phyloP scores from a whole-genome alignment of 1,140 invertebrate species.

The Bombus impatiens region DNA sequence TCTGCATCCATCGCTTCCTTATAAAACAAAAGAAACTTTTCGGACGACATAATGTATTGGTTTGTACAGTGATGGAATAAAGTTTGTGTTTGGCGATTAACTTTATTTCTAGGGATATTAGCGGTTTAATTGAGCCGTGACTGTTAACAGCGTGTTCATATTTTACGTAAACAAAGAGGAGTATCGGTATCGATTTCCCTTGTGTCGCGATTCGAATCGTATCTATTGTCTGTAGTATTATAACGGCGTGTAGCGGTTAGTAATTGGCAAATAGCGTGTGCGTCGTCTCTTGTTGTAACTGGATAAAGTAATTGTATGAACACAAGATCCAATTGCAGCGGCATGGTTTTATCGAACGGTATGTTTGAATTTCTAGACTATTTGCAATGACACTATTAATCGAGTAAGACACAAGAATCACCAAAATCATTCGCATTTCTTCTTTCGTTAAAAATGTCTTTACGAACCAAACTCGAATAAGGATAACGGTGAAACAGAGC shows the following conservation, averaged over 20 bases:
- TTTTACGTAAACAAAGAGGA: conserved; percentile 23
- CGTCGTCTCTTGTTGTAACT: conserved; percentile 10
- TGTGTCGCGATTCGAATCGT: conserved; percentile 29
- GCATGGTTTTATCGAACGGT: too few relatives aligned
- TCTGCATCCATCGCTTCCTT: too few relatives aligned
- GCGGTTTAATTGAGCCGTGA: not conserved
- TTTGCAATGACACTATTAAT: not conserved
- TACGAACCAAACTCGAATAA: not conserved
- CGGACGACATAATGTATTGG: too few relatives aligned
- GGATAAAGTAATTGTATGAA: conserved; percentile 37
- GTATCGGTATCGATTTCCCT: conserved; percentile 41
- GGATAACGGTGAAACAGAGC: not conserved
- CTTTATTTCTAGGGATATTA: not conserved
- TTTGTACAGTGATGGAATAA: not conserved
- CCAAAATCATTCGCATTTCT: not conserved
- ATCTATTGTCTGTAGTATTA: conserved; percentile 42
- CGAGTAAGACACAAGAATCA: not conserved
- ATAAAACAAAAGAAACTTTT: too few relatives aligned
- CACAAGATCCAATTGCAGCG: conserved; percentile 15
- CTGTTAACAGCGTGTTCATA: not conserved
- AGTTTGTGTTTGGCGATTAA: not conserved
- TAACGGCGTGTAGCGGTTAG: conserved; percentile 14
- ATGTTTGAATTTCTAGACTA: too few relatives aligned
- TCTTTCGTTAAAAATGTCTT: not conserved
- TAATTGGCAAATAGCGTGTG: conserved; percentile 40